Base-by-base conservation (phyloP, 2,888 invertebrate genomes). In the Junonia oenone region DNA sequence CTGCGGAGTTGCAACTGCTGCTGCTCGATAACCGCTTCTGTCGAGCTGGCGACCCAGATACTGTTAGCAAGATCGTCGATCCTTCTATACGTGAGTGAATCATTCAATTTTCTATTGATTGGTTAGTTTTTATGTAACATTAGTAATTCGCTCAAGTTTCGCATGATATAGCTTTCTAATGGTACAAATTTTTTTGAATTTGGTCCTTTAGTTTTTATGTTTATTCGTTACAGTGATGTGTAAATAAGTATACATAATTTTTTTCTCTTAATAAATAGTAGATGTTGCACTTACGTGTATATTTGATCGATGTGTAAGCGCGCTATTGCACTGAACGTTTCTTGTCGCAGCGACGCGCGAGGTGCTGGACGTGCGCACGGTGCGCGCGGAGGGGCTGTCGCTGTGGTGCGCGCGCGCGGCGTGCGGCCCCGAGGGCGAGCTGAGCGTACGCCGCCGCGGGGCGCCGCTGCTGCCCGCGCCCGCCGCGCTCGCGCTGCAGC, bases 1-100 rank as follows among this genome's bases (percentile, higher is more conserved):
- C 97, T 11, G 94, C 95, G 1, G 95, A 98, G 76, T 91, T 98
- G 31, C 95, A 95, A 1, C 93, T 94, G 66, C 91, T 98, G 27
- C 92, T 93, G 0, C 91, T 97, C 9, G 92, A 92, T 67, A 98
- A 98, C 81, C 90, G 90, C 59, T 98, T 98, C 81, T 89, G 92
- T 62, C 83, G 77, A 61, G 93, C 94, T 2, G 92, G 91, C 2
- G 91, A 92, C 38, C 73, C 78, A 1, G 91, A 77, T 57, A 91
- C 91, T 26, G 90, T 92, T 62, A 91, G 91, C 75, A 75, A 83
- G 13, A 67, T 83, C 33, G 69, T 78, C n/a, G 82, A 85, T 58
- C 68, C 76, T n/a, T 63, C 71, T 19, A 66, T 71, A 51, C 69
- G 89, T 85, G 43, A 72, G 73, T 69, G 6, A 27, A 4, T 11